Base-by-base conservation (phyloP, 1,140 invertebrate species). In the Leptopilina boulardi region DNA sequence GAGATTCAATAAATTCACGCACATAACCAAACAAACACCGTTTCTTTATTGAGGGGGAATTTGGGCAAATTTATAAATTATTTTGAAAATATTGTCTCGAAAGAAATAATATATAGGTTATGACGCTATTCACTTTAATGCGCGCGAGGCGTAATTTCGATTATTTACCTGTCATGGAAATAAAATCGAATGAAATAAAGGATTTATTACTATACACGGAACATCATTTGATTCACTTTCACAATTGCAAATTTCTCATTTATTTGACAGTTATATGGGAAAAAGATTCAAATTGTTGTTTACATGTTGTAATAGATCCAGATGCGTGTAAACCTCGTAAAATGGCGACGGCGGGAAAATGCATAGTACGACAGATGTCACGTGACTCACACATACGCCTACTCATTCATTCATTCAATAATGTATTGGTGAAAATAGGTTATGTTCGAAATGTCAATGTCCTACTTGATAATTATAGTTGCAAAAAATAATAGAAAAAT, bases 281-380 rank as follows among this genome's bases (percentile, higher is more conserved):
- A 66, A 66, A 66, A 79, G 71, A 75, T 76, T 78, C 21, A 54
- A 73, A 80, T 78, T 76, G 59, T 80, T 85, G 83, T 85, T 84
- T 85, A 84, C 80, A 80, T 83, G 47, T 78, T 66, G 21, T 38
- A 71, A 59, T 59, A 59, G n/a, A 59, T 21, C 4, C 51, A 13
- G 19, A 59, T 54, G 23, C 56, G 56, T n/a, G n/a, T 59, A 59
- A 59, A 59, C 21, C 23, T 59, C 56, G 59, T 66, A 66, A 66
- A 66, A 66, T 66, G 59, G 59, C 59, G 59, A 30, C 59, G 59
- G 59, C 59, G 59, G 59, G 59, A 66, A 66, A 66, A 66, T 21
- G 34, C 34, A 38, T 59, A 15, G 42, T n/a, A n/a, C 11, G 13
- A 44, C 42, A 44, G 42, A 44, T 59, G 56, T 59, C 56, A 59